Evolutionary conservation across 2,797 vertebrate species (phyloP).

Genomic region (Gallinago stenura): DNA sequence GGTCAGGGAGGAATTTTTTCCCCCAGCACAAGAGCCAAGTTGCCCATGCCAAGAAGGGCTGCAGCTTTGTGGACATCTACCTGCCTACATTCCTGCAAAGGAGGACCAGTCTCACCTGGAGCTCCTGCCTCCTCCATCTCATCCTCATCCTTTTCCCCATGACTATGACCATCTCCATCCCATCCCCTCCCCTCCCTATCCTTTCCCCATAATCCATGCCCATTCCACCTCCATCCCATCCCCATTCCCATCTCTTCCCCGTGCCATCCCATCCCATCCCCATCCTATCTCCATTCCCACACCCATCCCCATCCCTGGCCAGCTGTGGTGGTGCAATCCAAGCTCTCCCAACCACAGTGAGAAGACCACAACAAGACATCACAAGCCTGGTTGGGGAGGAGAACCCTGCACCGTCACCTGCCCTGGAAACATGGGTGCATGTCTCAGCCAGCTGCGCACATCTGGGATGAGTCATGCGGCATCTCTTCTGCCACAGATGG

Average conservation of each 20-base stretch:
- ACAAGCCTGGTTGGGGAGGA: background rate
- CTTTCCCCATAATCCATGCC: background rate
- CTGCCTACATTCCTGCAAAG: background rate
- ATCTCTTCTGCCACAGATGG: background rate
- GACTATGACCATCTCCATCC: too few relatives aligned
- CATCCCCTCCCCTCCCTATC: background rate
- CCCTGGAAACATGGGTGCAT: background rate
- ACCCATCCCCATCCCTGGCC: background rate
- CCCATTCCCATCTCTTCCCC: too few relatives aligned
- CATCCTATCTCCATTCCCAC: background rate
- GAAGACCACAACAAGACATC: background rate
- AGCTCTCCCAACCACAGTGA: background rate
- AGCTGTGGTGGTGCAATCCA: background rate
- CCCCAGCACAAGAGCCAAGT: background rate
- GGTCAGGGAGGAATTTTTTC: background rate
- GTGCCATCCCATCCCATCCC: background rate
- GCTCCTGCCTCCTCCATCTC: background rate
- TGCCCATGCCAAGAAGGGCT: background rate
- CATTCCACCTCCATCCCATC: background rate
- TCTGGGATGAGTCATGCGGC: accelerated
- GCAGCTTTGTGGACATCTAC: background rate
- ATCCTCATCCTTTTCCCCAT: background rate
- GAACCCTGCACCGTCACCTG: background rate
- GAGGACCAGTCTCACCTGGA: background rate
- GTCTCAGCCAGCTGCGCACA: background rate